phyloP scores from a whole-genome alignment of 2,888 invertebrate species.

The Chalcosyrphus nemorum region DNA sequence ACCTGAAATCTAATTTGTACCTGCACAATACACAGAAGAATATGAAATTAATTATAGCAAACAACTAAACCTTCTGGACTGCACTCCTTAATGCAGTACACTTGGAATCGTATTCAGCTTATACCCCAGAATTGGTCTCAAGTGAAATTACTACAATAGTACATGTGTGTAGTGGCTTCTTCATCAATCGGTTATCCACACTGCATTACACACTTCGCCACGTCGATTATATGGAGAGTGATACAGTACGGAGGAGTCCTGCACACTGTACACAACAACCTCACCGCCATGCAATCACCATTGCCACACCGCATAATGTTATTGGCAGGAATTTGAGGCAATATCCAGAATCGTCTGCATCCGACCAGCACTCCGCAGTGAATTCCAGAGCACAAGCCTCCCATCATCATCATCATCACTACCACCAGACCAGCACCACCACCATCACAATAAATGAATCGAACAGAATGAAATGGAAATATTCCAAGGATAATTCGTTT shows the following conservation, averaged over 20 bases:
- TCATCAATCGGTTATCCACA: conserved; percentile 24
- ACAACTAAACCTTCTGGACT: conserved; percentile 19
- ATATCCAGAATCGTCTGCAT: conserved; percentile 22
- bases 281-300: conserved; percentile 31
- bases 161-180: too few species aligned
- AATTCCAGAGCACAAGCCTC: conserved; percentile 12
- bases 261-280: neutral
- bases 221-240: conserved; percentile 25
- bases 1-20: conserved; percentile 27
- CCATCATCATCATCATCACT: conserved; percentile 33
- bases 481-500: conserved; percentile 54
- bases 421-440: conserved; percentile 13
- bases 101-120: neutral
- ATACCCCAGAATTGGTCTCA: conserved; percentile 9
- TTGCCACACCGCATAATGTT: conserved; percentile 29
- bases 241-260: neutral
- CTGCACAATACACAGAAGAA: conserved; percentile 15
- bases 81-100: neutral
- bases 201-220: conserved; percentile 43
- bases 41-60: conserved; percentile 33
- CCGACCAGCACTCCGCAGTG: neutral
- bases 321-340: conserved; percentile 42
- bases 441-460: conserved; percentile 33
- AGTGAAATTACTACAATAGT: conserved; percentile 19
- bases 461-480: conserved; percentile 33